Conservation (phyloP, 2,113 vertebrate species). For the Odontophorus gujanensis region DNA sequence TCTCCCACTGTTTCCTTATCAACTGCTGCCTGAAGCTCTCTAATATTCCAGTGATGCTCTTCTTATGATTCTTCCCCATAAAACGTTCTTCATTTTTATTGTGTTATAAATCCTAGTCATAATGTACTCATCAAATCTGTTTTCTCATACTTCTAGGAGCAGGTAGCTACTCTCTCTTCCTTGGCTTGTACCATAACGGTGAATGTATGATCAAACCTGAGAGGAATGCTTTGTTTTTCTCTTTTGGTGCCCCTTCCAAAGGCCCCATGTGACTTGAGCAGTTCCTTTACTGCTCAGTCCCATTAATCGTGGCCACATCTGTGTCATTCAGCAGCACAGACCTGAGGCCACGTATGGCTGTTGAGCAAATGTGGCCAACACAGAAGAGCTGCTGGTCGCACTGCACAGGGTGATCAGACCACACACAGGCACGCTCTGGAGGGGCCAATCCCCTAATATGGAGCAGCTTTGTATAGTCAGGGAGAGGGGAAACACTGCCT, state of each 20-base stretch:
- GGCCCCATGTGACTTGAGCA: not conserved
- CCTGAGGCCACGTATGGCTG: not conserved
- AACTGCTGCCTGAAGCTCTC: not conserved
- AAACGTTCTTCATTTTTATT: conserved; percentile 6
- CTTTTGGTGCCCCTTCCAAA: not conserved
- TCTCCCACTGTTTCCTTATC: not conserved
- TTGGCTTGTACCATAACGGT: not conserved
- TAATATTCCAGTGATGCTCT: not conserved
- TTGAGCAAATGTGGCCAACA: not conserved
- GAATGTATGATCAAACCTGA: not conserved
- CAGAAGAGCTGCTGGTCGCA: not conserved
- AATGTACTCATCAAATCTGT: not conserved
- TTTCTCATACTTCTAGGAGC: not conserved
- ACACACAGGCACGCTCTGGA: conserved; percentile 28
- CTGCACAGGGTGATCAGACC: conserved; percentile 26
- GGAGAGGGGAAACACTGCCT: not conserved
- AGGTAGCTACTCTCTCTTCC: not conserved
- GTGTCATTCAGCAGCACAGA: not conserved
- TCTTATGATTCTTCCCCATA: not conserved
- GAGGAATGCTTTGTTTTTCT: not conserved
- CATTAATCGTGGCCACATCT: conserved; percentile 29
- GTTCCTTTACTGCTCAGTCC: not conserved
- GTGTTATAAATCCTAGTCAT: not conserved
- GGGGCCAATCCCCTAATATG: accelerated
- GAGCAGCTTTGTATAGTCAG: not conserved